Percentiles rank a stretch among this genome's conserved stretches.
phyloP scores from a whole-genome alignment of 2,113 vertebrate species.

The Hypocryptadius cinnamomeus region DNA sequence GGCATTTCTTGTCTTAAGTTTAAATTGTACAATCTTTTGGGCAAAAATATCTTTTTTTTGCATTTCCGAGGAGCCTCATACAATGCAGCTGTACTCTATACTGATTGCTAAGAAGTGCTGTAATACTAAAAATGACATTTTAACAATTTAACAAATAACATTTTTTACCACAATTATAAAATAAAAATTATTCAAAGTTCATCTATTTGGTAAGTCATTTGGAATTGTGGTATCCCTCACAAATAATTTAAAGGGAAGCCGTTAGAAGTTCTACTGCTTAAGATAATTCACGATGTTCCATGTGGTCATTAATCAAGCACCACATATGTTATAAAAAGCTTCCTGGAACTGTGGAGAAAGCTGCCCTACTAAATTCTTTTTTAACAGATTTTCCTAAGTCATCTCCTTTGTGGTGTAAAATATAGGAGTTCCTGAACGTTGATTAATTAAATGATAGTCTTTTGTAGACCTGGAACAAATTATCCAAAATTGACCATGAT shows the following conservation, averaged over 20 bases:
- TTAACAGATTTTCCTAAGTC: background rate
- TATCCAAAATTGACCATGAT: constrained; percentile 39
- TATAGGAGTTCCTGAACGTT: background rate
- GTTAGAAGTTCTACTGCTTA: background rate
- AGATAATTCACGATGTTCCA: background rate
- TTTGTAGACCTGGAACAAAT: constrained; percentile 23
- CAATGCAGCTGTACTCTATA: background rate
- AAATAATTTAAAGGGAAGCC: background rate
- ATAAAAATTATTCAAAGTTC: background rate
- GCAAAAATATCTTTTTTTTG: background rate
- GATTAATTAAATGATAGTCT: constrained; percentile 44
- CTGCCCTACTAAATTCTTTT: background rate
- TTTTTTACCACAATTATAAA: background rate
- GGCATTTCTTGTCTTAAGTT: background rate
- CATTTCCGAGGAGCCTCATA: background rate
- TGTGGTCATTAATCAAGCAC: constrained; percentile 9
- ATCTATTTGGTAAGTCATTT: background rate
- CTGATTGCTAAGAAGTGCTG: background rate
- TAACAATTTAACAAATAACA: background rate
- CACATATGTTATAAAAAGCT: background rate
- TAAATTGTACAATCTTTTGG: background rate
- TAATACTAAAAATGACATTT: background rate
- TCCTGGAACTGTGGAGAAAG: background rate
- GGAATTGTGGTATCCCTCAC: background rate
- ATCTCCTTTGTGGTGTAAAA: background rate